phyloP scores from a whole-genome alignment of 92 coral and sea anemone genomes.

The Epizoanthus scotinus region DNA sequence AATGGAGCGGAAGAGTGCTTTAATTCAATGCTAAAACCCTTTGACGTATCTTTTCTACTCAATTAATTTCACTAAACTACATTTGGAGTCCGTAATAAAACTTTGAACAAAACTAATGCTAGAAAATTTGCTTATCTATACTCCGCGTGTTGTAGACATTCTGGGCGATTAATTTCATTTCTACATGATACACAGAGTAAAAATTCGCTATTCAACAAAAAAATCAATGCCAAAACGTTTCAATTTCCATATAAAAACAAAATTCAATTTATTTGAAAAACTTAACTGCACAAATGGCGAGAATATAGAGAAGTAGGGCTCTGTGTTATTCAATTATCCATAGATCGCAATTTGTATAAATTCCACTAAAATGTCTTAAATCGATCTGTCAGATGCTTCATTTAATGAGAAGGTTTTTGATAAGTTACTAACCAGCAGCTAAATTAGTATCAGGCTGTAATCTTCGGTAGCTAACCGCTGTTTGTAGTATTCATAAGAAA shows the following conservation, averaged over 20 bases:
- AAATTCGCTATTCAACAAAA: too few relatives aligned
- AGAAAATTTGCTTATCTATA: background rate
- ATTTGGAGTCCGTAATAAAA: slow-evolving; percentile 17
- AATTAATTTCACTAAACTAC: slow-evolving; percentile 35
- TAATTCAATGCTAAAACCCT: slow-evolving; percentile 42
- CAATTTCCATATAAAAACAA: too few relatives aligned
- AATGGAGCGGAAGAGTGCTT: slow-evolving; percentile 40
- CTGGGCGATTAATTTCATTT: background rate
- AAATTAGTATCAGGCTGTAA: background rate
- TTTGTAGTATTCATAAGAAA: slow-evolving; percentile 35
- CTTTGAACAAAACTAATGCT: slow-evolving; percentile 16
- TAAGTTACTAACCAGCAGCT: slow-evolving; percentile 1
- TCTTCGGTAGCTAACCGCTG: slow-evolving; percentile 29
- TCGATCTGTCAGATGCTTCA: background rate
- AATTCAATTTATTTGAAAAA: too few relatives aligned
- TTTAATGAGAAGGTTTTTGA: slow-evolving; percentile 13
- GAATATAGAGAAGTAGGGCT: too few relatives aligned
- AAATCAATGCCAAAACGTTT: too few relatives aligned
- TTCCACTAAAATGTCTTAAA: background rate
- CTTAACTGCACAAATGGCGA: too few relatives aligned
- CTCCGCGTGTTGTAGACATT: background rate
- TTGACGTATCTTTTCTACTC: slow-evolving; percentile 24
- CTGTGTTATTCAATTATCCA: too few relatives aligned
- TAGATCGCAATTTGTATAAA: background rate
- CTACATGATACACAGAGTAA: background rate